Base-by-base conservation (phyloP, 2,888 invertebrate genomes). In the Cryptocheilus praepositus region DNA sequence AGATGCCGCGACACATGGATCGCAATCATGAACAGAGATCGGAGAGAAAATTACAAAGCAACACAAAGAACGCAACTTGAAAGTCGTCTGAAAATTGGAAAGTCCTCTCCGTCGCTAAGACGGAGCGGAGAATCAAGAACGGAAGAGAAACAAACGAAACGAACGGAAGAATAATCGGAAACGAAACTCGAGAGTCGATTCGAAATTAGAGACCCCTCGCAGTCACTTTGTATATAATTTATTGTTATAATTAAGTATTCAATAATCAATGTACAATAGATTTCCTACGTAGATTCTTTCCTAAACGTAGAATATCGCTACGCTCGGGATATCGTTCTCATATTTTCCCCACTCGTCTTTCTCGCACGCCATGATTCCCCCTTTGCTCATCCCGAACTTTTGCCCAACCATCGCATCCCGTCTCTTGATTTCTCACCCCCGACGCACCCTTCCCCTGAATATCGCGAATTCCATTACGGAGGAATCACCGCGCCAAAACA, bases 201-300 rank as follows among this genome's bases (percentile, higher is more conserved):
- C 74, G 75, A 79, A 85, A 85, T 83, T 75, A 83, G 68, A 80
- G 71, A 64, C 65, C 54, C 36, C 67, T 71, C 64, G 65, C 59
- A 43, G 44, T 77, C 70, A 75, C 75, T 87, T 88, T 88, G 85
- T 88, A 88, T 88, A 88, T 87, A 88, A 88, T 88, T 88, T 88
- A 88, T 88, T 88, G 83, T 86, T 78, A 84, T 85, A 85, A 86
- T 86, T 86, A 86, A 85, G 85, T 88, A 86, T 87, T 36, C 86
- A 88, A 86, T 87, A 86, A 87, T 86, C 84, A 87, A 89, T 88
- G 86, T 88, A 88, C 88, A 89, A 87, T 88, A 87, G 83, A 88
- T 85, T 83, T 82, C 83, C 88, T 88, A 88, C 86, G 49, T 49
- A 36, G 36, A 36, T 36, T 36, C 36, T 36, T 36, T 36, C 36